phyloP scores from a whole-genome alignment of 2,888 invertebrate species.

The Phengaris arion region DNA sequence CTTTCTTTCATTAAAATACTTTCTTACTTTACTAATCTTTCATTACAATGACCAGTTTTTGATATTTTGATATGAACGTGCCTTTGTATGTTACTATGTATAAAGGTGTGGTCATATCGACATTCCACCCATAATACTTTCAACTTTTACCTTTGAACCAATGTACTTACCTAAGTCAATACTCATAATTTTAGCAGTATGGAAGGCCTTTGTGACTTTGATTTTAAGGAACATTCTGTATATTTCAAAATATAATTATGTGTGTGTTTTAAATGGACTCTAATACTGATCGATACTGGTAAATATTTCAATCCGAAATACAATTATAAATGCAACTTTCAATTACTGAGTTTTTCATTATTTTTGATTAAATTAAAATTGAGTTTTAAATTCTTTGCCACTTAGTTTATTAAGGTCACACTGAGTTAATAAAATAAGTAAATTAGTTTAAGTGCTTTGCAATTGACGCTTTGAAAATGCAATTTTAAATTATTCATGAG shows the following conservation, averaged over 20 bases:
- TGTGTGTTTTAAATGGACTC: no score
- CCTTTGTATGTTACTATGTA: background rate
- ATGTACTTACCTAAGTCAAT: background rate
- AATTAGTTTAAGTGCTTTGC: slow-evolving; percentile 16
- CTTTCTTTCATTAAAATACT: no score
- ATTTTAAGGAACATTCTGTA: background rate
- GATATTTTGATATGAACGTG: background rate
- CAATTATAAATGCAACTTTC: no score
- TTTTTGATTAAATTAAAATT: background rate
- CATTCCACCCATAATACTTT: slow-evolving; percentile 5
- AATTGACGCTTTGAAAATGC: slow-evolving; percentile 19
- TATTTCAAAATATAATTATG: background rate
- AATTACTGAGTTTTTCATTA: background rate
- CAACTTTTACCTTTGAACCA: slow-evolving; percentile 18
- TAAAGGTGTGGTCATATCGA: slow-evolving; percentile 7
- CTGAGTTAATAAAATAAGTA: slow-evolving; percentile 5
- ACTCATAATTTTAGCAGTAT: background rate
- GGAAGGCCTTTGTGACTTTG: background rate
- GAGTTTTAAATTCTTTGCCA: background rate
- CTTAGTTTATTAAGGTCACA: slow-evolving; percentile 17
- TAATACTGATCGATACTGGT: no score
- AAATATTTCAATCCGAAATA: no score
- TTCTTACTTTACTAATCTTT: no score
- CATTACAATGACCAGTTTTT: no score
- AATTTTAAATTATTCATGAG: slow-evolving; percentile 8